Conservation (phyloP, 2,888 invertebrate species). For the Erpobdella octoculata region DNA sequence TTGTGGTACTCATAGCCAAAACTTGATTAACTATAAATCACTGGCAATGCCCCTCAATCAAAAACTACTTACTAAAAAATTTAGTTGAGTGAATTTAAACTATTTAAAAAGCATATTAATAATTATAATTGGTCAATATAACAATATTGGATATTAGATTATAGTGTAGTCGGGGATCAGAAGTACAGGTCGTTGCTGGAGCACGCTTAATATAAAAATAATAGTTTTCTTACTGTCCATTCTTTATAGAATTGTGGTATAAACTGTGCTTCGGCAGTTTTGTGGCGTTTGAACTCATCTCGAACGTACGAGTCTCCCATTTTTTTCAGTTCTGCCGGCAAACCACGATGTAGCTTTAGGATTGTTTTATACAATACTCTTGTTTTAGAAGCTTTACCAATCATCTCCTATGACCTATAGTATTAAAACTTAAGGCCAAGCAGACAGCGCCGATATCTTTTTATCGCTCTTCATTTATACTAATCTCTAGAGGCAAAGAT, state of each 20-base stretch:
- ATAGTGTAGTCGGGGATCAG: too few relatives aligned
- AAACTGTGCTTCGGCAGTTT: slow-evolving; percentile 61
- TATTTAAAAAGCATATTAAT: background rate
- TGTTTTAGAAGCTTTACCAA: slow-evolving; percentile 61
- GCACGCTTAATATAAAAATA: background rate
- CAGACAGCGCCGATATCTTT: too few relatives aligned
- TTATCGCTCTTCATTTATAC: background rate
- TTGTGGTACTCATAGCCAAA: background rate
- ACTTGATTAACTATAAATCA: background rate
- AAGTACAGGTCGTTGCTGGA: background rate
- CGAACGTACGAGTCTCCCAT: slow-evolving; percentile 70
- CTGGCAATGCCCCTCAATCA: too few relatives aligned
- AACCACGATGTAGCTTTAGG: slow-evolving; percentile 67
- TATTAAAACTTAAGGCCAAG: too few relatives aligned
- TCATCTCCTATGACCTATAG: background rate
- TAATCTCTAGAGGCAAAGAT: background rate
- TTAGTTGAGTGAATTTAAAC: too few relatives aligned
- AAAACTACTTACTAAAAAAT: too few relatives aligned
- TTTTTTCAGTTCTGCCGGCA: slow-evolving; percentile 64
- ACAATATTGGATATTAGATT: background rate
- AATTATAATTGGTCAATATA: too few relatives aligned
- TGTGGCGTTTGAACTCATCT: slow-evolving; percentile 78
- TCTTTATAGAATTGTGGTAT: slow-evolving; percentile 72
- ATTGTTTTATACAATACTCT: slow-evolving; percentile 70
- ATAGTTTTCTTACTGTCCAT: slow-evolving; percentile 64